Evolutionary conservation across 2,797 vertebrate genomes (phyloP).

Genomic region (Garrulus glandarius): DNA sequence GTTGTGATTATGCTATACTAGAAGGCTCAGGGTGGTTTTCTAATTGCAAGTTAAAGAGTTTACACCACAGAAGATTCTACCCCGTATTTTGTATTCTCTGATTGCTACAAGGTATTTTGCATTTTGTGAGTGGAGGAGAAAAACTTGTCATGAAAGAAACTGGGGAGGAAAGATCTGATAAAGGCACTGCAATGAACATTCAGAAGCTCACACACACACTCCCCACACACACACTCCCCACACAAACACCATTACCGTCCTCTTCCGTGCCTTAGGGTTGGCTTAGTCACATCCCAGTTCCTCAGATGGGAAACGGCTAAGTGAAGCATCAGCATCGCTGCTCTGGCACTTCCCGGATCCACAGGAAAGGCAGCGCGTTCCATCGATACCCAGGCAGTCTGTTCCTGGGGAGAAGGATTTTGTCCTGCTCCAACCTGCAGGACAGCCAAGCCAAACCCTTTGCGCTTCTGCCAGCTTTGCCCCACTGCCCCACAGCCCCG

Average conservation of each 20-base stretch:
- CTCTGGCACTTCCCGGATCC: accelerated
- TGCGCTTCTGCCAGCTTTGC: accelerated
- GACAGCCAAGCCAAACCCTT: accelerated
- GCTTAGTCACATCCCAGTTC: background rate
- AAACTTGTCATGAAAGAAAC: background rate
- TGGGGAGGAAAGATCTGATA: background rate
- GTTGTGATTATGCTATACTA: background rate
- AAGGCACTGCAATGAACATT: background rate
- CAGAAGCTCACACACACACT: no score
- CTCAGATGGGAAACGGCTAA: background rate
- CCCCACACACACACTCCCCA: no score
- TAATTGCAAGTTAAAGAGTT: background rate
- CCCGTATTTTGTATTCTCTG: accelerated
- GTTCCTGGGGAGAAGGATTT: background rate
- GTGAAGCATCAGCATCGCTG: background rate
- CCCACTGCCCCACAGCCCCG: background rate
- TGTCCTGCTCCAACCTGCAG: accelerated
- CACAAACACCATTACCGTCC: accelerated
- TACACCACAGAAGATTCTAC: background rate
- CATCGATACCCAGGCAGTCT: accelerated
- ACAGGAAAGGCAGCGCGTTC: accelerated
- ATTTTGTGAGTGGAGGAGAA: background rate
- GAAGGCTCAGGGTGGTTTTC: background rate
- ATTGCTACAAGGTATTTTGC: background rate
- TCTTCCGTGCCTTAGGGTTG: background rate